Conservation (phyloP, 2,113 vertebrate genomes). For the Vimba vimba region DNA sequence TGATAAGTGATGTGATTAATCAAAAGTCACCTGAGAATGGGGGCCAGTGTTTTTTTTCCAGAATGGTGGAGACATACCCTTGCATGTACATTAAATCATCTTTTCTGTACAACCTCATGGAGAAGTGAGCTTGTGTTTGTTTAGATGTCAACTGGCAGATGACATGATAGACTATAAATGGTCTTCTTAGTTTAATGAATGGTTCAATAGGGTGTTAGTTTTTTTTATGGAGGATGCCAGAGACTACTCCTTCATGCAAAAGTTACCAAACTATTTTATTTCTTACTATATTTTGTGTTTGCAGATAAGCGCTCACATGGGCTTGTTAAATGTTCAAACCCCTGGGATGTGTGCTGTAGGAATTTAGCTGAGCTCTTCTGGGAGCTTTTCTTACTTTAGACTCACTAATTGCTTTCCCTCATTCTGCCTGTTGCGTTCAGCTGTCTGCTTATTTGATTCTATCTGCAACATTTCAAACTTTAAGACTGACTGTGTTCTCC, state of each 20-base stretch:
- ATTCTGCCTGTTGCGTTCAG: neutral
- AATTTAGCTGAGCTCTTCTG: conserved; percentile 39
- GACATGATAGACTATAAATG: too few species aligned
- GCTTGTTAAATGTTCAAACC: conserved; percentile 41
- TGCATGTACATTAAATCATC: neutral
- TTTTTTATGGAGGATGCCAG: neutral
- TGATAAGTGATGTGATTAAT: neutral
- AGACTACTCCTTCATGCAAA: neutral
- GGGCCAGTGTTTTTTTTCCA: neutral
- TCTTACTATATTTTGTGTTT: neutral
- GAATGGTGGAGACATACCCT: neutral
- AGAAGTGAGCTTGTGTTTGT: too few species aligned
- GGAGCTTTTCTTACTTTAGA: neutral
- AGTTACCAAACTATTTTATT: neutral
- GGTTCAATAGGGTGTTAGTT: conserved; percentile 3
- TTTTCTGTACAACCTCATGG: too few species aligned
- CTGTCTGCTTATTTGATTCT: neutral
- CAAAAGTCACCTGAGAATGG: neutral
- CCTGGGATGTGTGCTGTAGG: neutral
- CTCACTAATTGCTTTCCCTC: conserved; percentile 10
- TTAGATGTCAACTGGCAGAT: too few species aligned
- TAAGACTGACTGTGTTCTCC: too few species aligned
- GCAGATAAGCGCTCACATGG: neutral
- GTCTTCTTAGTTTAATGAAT: conserved; percentile 55
- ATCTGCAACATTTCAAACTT: too few species aligned